Base-by-base conservation (phyloP, 2,888 invertebrate genomes). In the Drosophila macrospina region DNA sequence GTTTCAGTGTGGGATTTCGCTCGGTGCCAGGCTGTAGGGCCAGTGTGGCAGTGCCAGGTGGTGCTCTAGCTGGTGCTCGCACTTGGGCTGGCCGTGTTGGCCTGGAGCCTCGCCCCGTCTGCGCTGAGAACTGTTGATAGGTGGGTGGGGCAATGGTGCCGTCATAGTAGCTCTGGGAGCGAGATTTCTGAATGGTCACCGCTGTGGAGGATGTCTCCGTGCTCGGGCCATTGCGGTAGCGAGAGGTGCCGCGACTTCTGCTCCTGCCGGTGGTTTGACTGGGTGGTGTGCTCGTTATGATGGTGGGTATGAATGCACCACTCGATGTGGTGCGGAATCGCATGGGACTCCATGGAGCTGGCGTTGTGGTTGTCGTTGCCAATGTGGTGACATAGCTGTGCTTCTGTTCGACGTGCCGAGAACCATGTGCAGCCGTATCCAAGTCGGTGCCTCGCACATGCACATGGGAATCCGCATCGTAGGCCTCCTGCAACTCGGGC, bases 111-210 rank as follows among this genome's bases (percentile, higher is more conserved):
- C 70, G 78, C 7, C 30, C 74, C 32, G 45, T 55, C 16, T 55
- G 32, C n/a, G 37, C 37, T 2, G 68, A 8, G 13, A 39, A 70
- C 24, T 72, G 69, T 4, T 73, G 79, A 34, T 69, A 60, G 20
- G 56, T 74, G 51, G 86, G 69, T 10, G 83, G 88, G 0, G 84
- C 73, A 15, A 88, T 26, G 2, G 92, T 89, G 8, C 93, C 93
- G 36, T 91, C 92, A 66, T 92, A 92, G 55, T 90, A 92, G 62
- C 92, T 91, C 44, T 92, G 90, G 0, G 93, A 93, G 52, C 88
- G 88, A 0, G 92, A 92, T 69, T 92, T 92, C 56, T 92, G 89
- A 30, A 92, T 89, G 2, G 90, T 90, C 2, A 92, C 73, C 13
- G 82, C 78, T 8, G 88, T 85, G 10, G 85, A 41, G 24, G 41